Evolutionary conservation across 1,140 invertebrate genomes (phyloP).

Genomic region (Pseudomyrmex pallidus): DNA sequence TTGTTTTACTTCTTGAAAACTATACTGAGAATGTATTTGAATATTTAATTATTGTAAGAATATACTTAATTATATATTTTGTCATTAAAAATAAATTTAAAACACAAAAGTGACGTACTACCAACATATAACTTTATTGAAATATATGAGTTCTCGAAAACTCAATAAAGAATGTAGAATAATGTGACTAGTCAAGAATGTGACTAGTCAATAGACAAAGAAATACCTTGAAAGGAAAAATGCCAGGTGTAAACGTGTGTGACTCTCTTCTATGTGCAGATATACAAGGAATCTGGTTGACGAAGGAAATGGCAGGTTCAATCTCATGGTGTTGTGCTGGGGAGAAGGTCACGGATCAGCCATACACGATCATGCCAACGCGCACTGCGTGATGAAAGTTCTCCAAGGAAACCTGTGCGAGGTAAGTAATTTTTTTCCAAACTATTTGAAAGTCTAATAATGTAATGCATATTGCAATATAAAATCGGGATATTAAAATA

Average conservation of each 20-base stretch:
- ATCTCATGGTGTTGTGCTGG: slow-evolving; percentile 99
- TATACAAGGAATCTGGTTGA: slow-evolving; percentile 98
- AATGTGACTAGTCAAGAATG: not conserved
- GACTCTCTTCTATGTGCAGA: slow-evolving; percentile 84
- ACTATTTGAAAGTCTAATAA: not conserved
- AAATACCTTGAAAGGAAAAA: not conserved
- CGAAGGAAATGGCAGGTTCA: slow-evolving; percentile 98
- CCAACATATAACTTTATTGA: too few species aligned
- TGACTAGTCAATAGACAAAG: not conserved
- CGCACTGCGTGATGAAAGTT: slow-evolving; percentile 99
- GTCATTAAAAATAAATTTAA: too few species aligned
- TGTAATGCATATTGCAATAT: not conserved
- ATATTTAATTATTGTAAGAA: too few species aligned
- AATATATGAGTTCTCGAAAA: not conserved
- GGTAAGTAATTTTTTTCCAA: slow-evolving; percentile 78
- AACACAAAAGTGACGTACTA: too few species aligned
- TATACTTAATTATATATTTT: too few species aligned
- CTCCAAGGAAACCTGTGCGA: slow-evolving; percentile 90
- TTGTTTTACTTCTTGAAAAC: too few species aligned
- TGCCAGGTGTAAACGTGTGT: not conserved
- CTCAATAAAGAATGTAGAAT: not conserved
- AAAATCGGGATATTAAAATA: slow-evolving; percentile 15
- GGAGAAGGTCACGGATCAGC: slow-evolving; percentile 96
- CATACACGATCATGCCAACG: slow-evolving; percentile 98
- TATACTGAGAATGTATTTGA: too few species aligned